These are phyloP conservation scores for Nowickia ferox DNA, from an alignment of 2,888 invertebrate species.

Conservation along the genomic window DNA sequence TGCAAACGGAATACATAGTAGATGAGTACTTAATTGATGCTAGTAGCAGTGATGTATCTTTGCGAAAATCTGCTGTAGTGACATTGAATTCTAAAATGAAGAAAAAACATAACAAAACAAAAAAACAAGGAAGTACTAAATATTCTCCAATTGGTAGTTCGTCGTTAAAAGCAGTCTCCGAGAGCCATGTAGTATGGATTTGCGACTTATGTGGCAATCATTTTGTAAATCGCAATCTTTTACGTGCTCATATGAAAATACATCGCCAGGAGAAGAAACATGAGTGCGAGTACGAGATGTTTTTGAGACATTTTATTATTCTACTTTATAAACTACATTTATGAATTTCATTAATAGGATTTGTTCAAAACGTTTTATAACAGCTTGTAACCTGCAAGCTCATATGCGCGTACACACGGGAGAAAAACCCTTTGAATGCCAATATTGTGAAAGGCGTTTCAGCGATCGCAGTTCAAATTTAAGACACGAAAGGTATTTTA, in stretches of 20 bases:
- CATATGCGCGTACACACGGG: slow-evolving; percentile 80
- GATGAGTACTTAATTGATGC: slow-evolving; percentile 50
- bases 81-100: slow-evolving; percentile 26
- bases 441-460: slow-evolving; percentile 78
- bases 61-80: neutral
- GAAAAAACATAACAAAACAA: neutral
- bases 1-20: slow-evolving; percentile 48
- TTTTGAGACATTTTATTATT: neutral
- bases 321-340: neutral
- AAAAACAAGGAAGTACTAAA: neutral
- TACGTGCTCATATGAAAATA: slow-evolving; percentile 75
- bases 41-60: slow-evolving; percentile 14
- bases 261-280: slow-evolving; percentile 75
- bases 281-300: slow-evolving; percentile 73
- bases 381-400: slow-evolving; percentile 77
- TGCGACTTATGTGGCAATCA: slow-evolving; percentile 76
- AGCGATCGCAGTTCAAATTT: slow-evolving; percentile 81
- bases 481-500: slow-evolving; percentile 80
- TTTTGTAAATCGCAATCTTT: slow-evolving; percentile 70
- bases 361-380: slow-evolving; percentile 77
- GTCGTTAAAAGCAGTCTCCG: neutral
- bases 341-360: slow-evolving; percentile 71
- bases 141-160: too few species aligned
- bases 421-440: slow-evolving; percentile 79
- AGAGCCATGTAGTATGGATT: slow-evolving; percentile 27